A percentile compares a stretch with the other conserved stretches of the same genome.
These are phyloP conservation scores for Plestiodon gilberti DNA, from an alignment of 2,113 vertebrate species.

Conservation along the genomic window DNA sequence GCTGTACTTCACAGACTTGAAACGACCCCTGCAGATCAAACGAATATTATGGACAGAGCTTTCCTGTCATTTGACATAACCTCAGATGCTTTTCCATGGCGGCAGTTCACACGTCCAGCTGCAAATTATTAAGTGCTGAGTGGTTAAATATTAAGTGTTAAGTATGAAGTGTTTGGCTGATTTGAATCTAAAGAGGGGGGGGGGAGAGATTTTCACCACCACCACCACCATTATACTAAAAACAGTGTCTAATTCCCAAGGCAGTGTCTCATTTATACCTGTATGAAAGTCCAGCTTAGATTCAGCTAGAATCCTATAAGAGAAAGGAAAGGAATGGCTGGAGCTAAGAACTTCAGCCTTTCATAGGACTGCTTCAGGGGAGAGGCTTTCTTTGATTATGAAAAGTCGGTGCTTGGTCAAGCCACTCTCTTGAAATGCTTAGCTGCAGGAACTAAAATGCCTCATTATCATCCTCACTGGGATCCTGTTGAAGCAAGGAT, in stretches of 20 bases:
- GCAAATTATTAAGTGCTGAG: not conserved
- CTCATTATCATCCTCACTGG: conserved; percentile 40
- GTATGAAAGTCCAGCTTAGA: not conserved
- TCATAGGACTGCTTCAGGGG: not conserved
- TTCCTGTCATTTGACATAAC: not conserved
- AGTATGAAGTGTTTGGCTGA: too few relatives aligned
- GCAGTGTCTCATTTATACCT: not conserved
- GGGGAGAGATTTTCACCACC: too few relatives aligned
- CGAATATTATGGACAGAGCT: not conserved
- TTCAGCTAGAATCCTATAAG: not conserved
- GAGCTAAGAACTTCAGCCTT: conserved; percentile 20
- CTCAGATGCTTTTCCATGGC: not conserved
- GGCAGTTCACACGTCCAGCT: not conserved
- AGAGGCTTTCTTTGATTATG: conserved; percentile 55
- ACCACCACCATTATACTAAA: not conserved
- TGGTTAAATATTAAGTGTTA: too few relatives aligned
- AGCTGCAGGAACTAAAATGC: conserved; percentile 31
- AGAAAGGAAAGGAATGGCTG: not conserved
- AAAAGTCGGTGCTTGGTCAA: conserved; percentile 27
- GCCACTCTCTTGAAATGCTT: conserved; percentile 17
- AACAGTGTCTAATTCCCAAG: not conserved
- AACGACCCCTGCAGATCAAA: not conserved
- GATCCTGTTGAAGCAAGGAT: conserved; percentile 60
- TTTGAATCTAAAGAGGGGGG: too few relatives aligned
- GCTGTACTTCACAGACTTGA: not conserved